Conservation (phyloP, 2,888 invertebrate genomes). For the Tipula lateralis region DNA sequence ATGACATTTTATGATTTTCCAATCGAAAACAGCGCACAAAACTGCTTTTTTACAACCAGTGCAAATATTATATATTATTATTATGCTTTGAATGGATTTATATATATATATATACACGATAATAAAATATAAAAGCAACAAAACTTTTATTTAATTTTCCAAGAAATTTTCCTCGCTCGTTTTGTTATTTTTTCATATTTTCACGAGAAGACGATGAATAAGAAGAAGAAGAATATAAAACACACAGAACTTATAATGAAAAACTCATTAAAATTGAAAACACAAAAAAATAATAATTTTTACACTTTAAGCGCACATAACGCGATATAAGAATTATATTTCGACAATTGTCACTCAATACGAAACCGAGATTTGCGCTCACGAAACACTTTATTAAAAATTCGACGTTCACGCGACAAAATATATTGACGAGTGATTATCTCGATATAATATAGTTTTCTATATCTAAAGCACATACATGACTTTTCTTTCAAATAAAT, state of each 20-base stretch:
- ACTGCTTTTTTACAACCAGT: neutral
- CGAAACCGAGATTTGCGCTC: neutral
- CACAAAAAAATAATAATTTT: neutral
- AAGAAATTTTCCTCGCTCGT: neutral
- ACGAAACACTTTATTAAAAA: neutral
- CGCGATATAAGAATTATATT: neutral
- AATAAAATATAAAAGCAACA: constrained; percentile 7
- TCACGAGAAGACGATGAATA: neutral
- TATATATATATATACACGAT: too few species aligned
- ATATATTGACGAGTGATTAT: neutral
- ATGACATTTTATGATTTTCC: neutral
- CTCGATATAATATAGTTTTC: neutral
- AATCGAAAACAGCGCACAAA: neutral
- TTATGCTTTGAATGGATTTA: neutral
- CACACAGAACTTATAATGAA: neutral
- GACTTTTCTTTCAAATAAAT: neutral
- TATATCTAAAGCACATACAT: neutral
- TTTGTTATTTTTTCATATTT: neutral
- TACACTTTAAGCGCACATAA: neutral
- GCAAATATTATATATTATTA: neutral
- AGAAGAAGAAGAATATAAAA: neutral
- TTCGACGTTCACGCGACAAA: neutral
- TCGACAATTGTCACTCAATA: neutral
- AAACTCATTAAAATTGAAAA: constrained; percentile 11
- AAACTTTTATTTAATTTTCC: neutral